Conservation (phyloP, 2,888 invertebrate species). For the Homarus gammarus region DNA sequence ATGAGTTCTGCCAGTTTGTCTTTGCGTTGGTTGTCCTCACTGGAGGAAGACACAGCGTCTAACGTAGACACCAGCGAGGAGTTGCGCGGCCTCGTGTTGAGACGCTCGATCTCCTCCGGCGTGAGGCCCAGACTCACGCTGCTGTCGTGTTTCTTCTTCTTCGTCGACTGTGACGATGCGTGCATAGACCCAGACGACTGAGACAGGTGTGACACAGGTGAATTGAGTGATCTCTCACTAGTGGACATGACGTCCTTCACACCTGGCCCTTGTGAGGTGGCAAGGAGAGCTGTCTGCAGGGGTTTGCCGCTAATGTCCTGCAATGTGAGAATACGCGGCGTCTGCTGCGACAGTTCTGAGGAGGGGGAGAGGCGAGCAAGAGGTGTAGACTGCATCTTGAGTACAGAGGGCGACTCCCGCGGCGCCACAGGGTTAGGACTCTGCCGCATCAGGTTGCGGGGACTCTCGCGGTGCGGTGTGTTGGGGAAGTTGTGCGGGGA, state of each 20-base stretch:
- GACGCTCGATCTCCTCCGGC: slow-evolving; percentile 94
- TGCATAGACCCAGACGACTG: slow-evolving; percentile 83
- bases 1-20: slow-evolving; percentile 78
- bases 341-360: slow-evolving; percentile 93
- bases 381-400: slow-evolving; percentile 91
- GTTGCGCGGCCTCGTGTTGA: slow-evolving; percentile 88
- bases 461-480: slow-evolving; percentile 84
- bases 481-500: slow-evolving; percentile 86
- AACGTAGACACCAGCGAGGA: slow-evolving; percentile 94
- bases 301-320: slow-evolving; percentile 97
- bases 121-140: slow-evolving; percentile 83
- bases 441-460: slow-evolving; percentile 77
- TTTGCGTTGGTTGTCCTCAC: slow-evolving; percentile 77
- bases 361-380: slow-evolving; percentile 93
- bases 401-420: slow-evolving; percentile 75
- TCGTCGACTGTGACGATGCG: slow-evolving; percentile 78
- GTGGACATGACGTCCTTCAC: slow-evolving; percentile 83
- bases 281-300: slow-evolving; percentile 91
- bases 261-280: slow-evolving; percentile 86
- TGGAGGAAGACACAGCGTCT: slow-evolving; percentile 92
- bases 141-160: slow-evolving; percentile 77
- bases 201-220: slow-evolving; percentile 93
- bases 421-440: slow-evolving; percentile 77
- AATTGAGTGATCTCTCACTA: slow-evolving; percentile 93
- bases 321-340: slow-evolving; percentile 93